These are phyloP conservation scores for Bombus soroeensis DNA, from an alignment of 1,140 invertebrate species.

Conservation along the genomic window DNA sequence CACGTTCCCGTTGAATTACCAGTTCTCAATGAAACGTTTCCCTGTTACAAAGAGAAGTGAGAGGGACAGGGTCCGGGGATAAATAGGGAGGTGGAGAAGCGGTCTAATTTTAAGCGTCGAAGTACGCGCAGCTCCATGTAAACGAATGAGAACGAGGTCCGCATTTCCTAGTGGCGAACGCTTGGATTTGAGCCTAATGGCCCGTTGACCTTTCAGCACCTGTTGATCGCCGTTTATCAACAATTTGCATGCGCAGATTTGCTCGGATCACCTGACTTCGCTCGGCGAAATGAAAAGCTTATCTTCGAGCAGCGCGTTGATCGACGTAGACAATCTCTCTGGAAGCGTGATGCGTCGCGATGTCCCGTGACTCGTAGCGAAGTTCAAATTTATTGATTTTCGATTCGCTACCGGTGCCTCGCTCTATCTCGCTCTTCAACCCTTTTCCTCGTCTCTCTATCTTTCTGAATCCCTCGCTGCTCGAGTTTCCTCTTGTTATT, in stretches of 20 bases:
- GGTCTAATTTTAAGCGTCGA: constrained; percentile 19
- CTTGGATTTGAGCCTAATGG: constrained; percentile 67
- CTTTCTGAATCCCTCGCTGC: not conserved
- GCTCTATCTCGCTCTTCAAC: not conserved
- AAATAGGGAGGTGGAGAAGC: not conserved
- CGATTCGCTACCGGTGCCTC: constrained; percentile 12
- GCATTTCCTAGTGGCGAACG: constrained; percentile 32
- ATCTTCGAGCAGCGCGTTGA: constrained; percentile 33
- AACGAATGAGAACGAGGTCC: constrained; percentile 15
- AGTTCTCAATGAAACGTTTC: constrained; percentile 3
- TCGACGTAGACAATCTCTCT: constrained; percentile 36
- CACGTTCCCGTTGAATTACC: constrained; percentile 7
- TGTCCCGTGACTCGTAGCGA: not conserved
- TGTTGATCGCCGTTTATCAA: constrained; percentile 71
- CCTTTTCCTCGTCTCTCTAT: not conserved
- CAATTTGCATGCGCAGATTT: constrained; percentile 67
- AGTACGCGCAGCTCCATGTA: constrained; percentile 9
- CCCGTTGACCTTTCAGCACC: constrained; percentile 67
- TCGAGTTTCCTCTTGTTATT: constrained; percentile 25
- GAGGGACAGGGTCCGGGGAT: not conserved
- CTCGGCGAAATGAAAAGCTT: constrained; percentile 38
- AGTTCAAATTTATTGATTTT: constrained; percentile 48
- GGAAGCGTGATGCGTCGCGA: constrained; percentile 16
- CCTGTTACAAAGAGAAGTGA: not conserved
- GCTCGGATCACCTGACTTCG: constrained; percentile 47